Evolutionary conservation across 2,888 invertebrate species (phyloP), one percentile per base, ranked within the genome.

Genomic region (Thumatha senex): DNA sequence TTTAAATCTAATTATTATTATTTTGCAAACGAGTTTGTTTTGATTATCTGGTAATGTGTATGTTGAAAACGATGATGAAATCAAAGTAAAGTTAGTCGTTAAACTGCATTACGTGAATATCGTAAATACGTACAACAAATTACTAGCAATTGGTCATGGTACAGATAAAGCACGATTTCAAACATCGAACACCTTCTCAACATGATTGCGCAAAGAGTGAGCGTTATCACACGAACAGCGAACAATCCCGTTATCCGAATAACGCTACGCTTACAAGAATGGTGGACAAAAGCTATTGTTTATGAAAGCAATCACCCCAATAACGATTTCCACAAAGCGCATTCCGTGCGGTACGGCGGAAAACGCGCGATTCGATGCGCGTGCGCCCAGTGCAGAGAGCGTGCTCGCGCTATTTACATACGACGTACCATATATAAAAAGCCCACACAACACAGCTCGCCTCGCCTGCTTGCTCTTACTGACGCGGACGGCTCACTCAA

Each of bases 291-390:
- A 88, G 85, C 82, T 83, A 89, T 89, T 90, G 89, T 91, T 89
- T 88, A 89, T 89, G 88, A 84, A 89, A 85, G 88, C 90, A 90
- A 89, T 91, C 89, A 90, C 89, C 86, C 89, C 84, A 89, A 90
- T 90, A 91, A 89, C 83, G 82, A 86, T 89, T 89, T 90, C 89
- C 88, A 89, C 90, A 87, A 87, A 89, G 74, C 82, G 82, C 80
- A 74, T 76, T 74, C 75, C 77, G 74, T 73, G 76, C 72, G 77
- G 74, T 71, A 76, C 78, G 77, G 82, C 87, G 86, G 89, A 87
- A 89, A 89, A 86, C 84, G 84, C 83, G 79, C 84, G 84, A 91
- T 91, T 91, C 84, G 90, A 78, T 81, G 88, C 89, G 90, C 90
- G 84, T 89, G 89, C 87, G 89, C 78, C 78, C 73, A 72, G 71